Evolutionary conservation across 2,888 invertebrate genomes (phyloP).

Genomic region (Cantharis rustica): DNA sequence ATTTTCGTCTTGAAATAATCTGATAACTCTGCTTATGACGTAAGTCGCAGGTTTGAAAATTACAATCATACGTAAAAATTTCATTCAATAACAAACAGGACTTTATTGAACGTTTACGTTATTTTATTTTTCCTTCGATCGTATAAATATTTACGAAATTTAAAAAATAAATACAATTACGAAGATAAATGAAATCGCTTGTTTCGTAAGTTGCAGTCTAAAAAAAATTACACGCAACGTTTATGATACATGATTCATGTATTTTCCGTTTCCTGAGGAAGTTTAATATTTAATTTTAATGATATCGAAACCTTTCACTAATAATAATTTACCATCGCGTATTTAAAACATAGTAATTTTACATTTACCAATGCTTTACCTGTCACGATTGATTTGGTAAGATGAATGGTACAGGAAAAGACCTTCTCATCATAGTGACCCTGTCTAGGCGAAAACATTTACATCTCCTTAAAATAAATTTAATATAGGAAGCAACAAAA

Average conservation of each 20-base stretch:
- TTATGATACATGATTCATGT: conserved; percentile 25
- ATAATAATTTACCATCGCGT: background rate
- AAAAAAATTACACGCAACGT: conserved; percentile 22
- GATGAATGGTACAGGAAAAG: background rate
- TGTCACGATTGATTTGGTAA: background rate
- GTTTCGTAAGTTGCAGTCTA: background rate
- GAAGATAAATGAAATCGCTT: background rate
- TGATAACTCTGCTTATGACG: too few species aligned
- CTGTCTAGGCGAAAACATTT: background rate
- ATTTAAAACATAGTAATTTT: background rate
- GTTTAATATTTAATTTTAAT: conserved; percentile 26
- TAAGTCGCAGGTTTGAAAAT: too few species aligned
- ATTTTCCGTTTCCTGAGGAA: conserved; percentile 29
- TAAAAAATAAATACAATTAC: background rate
- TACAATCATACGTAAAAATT: too few species aligned
- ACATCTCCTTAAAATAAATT: background rate
- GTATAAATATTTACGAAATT: background rate
- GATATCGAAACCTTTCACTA: conserved; percentile 26
- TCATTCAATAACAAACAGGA: too few species aligned
- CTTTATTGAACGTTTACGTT: background rate
- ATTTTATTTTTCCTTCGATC: background rate
- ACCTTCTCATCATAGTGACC: background rate
- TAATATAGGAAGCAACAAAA: background rate
- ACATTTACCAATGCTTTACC: background rate
- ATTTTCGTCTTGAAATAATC: too few species aligned